These are phyloP conservation scores for Meloidogyne exigua DNA, from an alignment of 1,140 invertebrate species.

Conservation along the genomic window DNA sequence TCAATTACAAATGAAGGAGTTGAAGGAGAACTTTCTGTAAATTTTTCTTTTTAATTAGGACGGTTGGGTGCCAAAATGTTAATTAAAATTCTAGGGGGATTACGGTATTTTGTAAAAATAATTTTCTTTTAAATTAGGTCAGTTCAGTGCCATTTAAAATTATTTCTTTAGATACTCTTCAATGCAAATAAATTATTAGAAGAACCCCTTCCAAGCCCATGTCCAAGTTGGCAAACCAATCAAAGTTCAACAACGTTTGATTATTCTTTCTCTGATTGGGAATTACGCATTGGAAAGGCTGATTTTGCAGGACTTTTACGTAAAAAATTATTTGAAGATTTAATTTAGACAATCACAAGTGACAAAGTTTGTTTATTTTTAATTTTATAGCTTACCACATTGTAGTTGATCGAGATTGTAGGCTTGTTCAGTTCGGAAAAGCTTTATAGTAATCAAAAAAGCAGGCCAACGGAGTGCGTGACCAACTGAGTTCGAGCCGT, in stretches of 20 bases:
- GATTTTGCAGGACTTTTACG: conserved; percentile 37
- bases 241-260: neutral
- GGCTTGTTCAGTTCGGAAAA: conserved; percentile 57
- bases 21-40: conserved; percentile 1
- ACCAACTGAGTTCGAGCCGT: no score
- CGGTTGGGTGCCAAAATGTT: no score
- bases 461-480: no score
- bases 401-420: conserved; percentile 64
- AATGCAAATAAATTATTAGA: neutral
- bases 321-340: conserved; percentile 24
- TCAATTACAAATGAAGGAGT: conserved; percentile 11
- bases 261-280: conserved; percentile 28
- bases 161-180: neutral
- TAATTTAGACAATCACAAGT: no score
- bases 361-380: no score
- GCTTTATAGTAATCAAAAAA: conserved; percentile 54
- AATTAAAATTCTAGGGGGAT: no score
- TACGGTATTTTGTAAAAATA: no score
- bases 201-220: neutral
- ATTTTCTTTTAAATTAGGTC: no score
- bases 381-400: conserved; percentile 64
- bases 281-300: conserved; percentile 23
- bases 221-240: neutral
- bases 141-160: neutral
- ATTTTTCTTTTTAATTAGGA: no score